Percentiles rank a stretch among this genome's conserved stretches.
Evolutionary conservation across 2,113 vertebrate species (phyloP).

Genomic region (Pangasianodon hypophthalmus): DNA sequence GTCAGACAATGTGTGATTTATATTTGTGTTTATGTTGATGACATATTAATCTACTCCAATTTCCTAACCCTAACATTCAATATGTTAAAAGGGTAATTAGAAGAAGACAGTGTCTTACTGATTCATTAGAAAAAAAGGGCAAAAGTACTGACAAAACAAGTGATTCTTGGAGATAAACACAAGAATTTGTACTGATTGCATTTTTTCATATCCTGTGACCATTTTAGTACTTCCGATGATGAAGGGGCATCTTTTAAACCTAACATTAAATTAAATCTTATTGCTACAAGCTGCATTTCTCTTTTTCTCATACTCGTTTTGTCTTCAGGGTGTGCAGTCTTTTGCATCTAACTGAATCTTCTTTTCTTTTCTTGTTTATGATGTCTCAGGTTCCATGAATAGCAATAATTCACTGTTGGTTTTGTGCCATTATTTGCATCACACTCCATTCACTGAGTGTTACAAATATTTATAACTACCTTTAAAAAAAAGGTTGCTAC

Average conservation of each 20-base stretch:
- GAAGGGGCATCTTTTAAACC: background rate
- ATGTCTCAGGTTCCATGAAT: background rate
- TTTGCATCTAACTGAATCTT: slow-evolving; percentile 4
- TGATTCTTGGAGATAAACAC: background rate
- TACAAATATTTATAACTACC: background rate
- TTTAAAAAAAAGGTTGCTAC: background rate
- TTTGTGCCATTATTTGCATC: background rate
- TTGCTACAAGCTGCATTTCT: background rate
- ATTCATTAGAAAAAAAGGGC: background rate
- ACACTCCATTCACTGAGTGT: background rate
- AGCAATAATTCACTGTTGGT: background rate
- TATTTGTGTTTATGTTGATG: background rate
- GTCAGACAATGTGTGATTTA: background rate
- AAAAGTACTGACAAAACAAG: background rate
- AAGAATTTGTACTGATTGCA: background rate
- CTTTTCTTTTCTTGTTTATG: background rate
- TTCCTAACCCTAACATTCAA: background rate
- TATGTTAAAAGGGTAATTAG: background rate
- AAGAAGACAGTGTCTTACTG: background rate
- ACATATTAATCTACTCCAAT: background rate
- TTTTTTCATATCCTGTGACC: background rate
- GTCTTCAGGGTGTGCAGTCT: background rate
- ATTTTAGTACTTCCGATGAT: background rate
- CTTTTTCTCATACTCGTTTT: background rate
- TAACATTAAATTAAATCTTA: background rate